Conservation (phyloP, 1,140 invertebrate genomes). For the Drosophila tsacasi region DNA sequence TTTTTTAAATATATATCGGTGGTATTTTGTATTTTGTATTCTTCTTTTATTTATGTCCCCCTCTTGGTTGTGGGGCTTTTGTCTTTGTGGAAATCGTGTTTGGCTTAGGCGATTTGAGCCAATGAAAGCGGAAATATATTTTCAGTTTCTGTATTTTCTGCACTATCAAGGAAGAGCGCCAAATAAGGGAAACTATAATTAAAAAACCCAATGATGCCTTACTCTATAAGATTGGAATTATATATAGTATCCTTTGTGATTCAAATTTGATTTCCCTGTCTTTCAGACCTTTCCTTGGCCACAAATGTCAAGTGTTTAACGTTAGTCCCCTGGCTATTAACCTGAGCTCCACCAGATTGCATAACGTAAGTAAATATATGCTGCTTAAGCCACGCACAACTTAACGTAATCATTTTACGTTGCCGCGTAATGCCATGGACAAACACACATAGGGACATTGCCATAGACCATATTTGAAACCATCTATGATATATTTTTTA, state of each 20-base stretch:
- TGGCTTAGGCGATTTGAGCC: constrained; percentile 33
- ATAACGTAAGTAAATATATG: constrained; percentile 12
- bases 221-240: background rate
- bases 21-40: constrained; percentile 40
- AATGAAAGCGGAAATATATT: constrained; percentile 7
- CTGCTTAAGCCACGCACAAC: constrained; percentile 22
- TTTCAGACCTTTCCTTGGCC: background rate
- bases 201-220: no score
- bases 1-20: constrained; percentile 24
- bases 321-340: constrained; percentile 11
- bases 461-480: background rate
- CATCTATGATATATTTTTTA: no score
- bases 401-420: constrained; percentile 42
- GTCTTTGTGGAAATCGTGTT: constrained; percentile 29
- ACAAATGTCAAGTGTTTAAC: constrained; percentile 22
- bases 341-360: constrained; percentile 28
- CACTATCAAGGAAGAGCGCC: background rate
- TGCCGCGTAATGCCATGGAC: constrained; percentile 8
- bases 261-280: background rate
- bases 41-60: constrained; percentile 16
- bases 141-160: constrained; percentile 3
- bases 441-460: constrained; percentile 4
- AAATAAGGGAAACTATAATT: background rate
- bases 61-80: constrained; percentile 9
- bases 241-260: background rate